Conservation (phyloP, 2,113 vertebrate genomes). For the Puntigrus tetrazona region DNA sequence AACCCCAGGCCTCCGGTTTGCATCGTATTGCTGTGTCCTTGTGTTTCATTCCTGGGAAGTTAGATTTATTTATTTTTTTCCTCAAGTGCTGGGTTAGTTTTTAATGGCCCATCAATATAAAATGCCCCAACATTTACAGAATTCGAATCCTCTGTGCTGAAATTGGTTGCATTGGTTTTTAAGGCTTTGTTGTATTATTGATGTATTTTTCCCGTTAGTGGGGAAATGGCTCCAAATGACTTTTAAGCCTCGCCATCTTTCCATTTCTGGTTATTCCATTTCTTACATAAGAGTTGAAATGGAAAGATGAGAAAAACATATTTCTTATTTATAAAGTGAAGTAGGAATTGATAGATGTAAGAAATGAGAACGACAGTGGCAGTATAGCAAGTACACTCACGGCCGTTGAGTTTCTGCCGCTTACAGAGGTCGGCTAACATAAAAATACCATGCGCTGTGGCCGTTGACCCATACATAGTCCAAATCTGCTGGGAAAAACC, state of each 20-base stretch:
- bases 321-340: slow-evolving; percentile 44
- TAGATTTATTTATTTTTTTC: no score
- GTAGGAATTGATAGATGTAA: slow-evolving; percentile 39
- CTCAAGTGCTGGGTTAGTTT: neutral
- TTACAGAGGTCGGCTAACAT: neutral
- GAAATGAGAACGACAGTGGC: slow-evolving; percentile 11
- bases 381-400: slow-evolving; percentile 5
- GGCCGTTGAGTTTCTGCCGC: neutral
- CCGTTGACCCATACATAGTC: neutral
- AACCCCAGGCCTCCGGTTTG: neutral
- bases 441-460: neutral
- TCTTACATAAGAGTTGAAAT: slow-evolving; percentile 46
- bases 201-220: slow-evolving; percentile 34
- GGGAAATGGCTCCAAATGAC: slow-evolving; percentile 25
- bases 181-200: slow-evolving; percentile 44
- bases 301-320: slow-evolving; percentile 41
- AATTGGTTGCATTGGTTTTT: slow-evolving; percentile 28
- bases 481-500: neutral
- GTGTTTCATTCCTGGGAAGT: neutral
- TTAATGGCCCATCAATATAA: slow-evolving; percentile 29
- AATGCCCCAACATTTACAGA: slow-evolving; percentile 25
- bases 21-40: neutral
- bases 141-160: neutral
- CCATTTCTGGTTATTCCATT: slow-evolving; percentile 36
- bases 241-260: slow-evolving; percentile 29